A percentile compares a stretch with the other conserved stretches of the same genome.
phyloP scores from a whole-genome alignment of 2,888 invertebrate genomes.

The Artemia sinica region DNA sequence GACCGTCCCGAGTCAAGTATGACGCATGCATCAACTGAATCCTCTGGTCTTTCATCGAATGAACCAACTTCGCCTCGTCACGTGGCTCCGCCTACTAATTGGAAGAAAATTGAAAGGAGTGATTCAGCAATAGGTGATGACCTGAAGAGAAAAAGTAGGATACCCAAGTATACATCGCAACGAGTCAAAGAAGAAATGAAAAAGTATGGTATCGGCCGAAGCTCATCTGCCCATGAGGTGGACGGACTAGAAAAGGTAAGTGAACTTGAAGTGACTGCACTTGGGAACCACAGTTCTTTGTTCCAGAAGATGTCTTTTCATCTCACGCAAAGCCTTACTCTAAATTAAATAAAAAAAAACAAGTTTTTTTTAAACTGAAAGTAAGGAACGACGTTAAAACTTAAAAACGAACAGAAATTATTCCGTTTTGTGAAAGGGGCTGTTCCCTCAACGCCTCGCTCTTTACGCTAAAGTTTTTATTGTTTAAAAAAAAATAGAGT shows the following conservation, averaged over 20 bases:
- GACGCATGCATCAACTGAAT: constrained; percentile 5
- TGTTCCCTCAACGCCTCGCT: too few species aligned
- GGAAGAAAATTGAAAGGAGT: background rate
- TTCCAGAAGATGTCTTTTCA: too few species aligned
- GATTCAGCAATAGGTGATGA: background rate
- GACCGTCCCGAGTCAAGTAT: constrained; percentile 1
- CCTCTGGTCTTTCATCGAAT: background rate
- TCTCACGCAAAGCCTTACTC: too few species aligned
- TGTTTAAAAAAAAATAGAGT: too few species aligned
- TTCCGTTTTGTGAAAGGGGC: too few species aligned
- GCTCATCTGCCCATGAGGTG: constrained; percentile 1
- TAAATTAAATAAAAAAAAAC: too few species aligned
- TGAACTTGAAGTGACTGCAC: background rate
- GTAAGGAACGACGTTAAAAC: too few species aligned
- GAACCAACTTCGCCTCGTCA: background rate
- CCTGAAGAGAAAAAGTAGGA: constrained; percentile 3
- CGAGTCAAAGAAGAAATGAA: background rate
- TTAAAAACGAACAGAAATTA: too few species aligned
- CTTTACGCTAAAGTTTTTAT: too few species aligned
- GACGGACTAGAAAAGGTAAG: constrained; percentile 1
- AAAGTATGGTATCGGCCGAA: constrained; percentile 6
- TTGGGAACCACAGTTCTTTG: too few species aligned
- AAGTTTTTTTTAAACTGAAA: too few species aligned
- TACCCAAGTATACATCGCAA: background rate
- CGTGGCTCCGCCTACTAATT: background rate